Base-by-base conservation (phyloP, 2,113 vertebrate genomes). In the Mustelus asterias region DNA sequence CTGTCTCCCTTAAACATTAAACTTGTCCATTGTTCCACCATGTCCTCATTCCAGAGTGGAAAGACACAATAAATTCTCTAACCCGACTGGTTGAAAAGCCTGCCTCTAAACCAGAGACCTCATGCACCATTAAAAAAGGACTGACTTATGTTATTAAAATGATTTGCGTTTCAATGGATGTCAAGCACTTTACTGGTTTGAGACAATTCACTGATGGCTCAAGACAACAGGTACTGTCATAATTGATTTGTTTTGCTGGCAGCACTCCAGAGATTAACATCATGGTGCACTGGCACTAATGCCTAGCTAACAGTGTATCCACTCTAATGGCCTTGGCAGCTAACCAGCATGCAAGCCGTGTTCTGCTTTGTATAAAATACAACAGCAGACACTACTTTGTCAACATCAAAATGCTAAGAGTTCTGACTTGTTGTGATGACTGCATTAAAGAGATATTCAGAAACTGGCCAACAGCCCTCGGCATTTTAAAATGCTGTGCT, bases 341-440 rank as follows among this genome's bases (percentile, higher is more conserved):
- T 94, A 94, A 94, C 33, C 93, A 94, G 22, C 93, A 70, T 70
- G 93, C 20, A 94, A 69, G 65, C 37, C 7, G 14, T 94, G 44
- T 70, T 94, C 8, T 90, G 54, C 58, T 33, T 60, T 58, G 26
- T 90, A 90, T 58, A 90, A 90, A 80, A 60, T 29, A 24, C 48
- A 58, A 54, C 18, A 88, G 85, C 8, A 88, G 44, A 26, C 48
- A 54, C 24, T 29, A 58, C 48, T 58, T 41, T 83, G 80, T 41
- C 80, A 44, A 83, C 37, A 83, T 20, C 37, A 83, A 41, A 41
- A 41, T 44, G 6, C 16, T 6, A 83, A 83, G 37, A 83, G 80
- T 41, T 41, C 72, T 33, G 72, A 29, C 72, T 76, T 41, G 37
- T 88, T 88, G 13, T 58, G 22, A 88, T 54, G 44, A 58, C 24